A percentile compares a stretch with the other conserved stretches of the same genome.
Conservation (phyloP, 35 echinoderm and acorn worm genomes). For the Acanthaster planci region DNA sequence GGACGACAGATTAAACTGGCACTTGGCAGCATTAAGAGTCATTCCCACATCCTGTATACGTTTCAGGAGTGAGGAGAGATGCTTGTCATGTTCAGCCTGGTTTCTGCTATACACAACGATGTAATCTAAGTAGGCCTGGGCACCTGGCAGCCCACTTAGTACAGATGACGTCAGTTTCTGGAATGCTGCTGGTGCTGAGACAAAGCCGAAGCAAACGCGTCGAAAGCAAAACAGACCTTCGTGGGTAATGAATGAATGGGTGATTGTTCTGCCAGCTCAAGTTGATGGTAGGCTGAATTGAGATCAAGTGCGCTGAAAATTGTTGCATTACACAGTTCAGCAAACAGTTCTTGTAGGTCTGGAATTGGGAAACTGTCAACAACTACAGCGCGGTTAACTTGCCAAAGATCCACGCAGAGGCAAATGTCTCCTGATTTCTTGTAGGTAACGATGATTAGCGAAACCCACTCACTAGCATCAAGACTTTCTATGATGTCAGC, state of each 20-base stretch:
- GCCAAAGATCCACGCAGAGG: conserved; percentile 58
- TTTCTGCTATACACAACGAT: conserved; percentile 44
- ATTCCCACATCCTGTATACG: conserved; percentile 36
- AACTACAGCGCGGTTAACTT: conserved; percentile 59
- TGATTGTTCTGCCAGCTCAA: conserved; percentile 44
- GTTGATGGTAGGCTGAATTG: conserved; percentile 64
- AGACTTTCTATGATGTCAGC: too few relatives aligned
- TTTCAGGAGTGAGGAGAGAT: conserved; percentile 39
- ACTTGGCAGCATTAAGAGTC: conserved; percentile 54
- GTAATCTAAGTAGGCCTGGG: conserved; percentile 54
- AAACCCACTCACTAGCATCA: too few relatives aligned
- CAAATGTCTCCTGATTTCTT: conserved; percentile 36
- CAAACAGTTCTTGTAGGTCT: conserved; percentile 58
- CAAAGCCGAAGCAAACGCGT: conserved; percentile 45
- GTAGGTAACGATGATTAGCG: too few relatives aligned
- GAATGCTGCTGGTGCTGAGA: conserved; percentile 55
- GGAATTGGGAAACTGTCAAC: conserved; percentile 64
- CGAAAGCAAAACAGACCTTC: conserved; percentile 41
- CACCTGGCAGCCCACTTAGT: conserved; percentile 19
- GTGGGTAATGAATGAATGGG: conserved; percentile 70
- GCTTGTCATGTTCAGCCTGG: conserved; percentile 35
- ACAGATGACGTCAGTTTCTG: conserved; percentile 55
- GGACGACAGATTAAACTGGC: conserved; percentile 42
- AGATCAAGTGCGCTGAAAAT: conserved; percentile 61
- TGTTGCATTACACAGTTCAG: conserved; percentile 43